phyloP scores from a whole-genome alignment of 2,888 invertebrate species.

The Nephrocerus scutellatus region DNA sequence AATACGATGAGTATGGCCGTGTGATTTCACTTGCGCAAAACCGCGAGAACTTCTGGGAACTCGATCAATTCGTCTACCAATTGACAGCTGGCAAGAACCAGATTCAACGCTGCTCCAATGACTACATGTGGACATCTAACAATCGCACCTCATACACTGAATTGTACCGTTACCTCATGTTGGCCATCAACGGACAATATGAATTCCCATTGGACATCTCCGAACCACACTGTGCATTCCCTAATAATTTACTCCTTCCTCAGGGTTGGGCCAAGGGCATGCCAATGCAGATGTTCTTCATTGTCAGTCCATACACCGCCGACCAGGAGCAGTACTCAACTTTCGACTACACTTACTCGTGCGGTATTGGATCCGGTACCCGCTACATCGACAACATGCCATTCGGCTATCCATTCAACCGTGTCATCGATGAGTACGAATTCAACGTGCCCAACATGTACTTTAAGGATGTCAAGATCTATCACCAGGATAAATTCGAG shows the following conservation, averaged over 20 bases:
- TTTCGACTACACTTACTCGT: constrained; percentile 47
- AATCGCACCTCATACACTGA: constrained; percentile 50
- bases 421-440: constrained; percentile 53
- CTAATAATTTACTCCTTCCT: constrained; percentile 56
- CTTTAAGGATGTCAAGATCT: constrained; percentile 59
- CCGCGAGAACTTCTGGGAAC: constrained; percentile 56
- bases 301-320: constrained; percentile 47
- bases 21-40: constrained; percentile 50
- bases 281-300: constrained; percentile 54
- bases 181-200: constrained; percentile 46
- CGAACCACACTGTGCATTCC: constrained; percentile 52
- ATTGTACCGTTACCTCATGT: constrained; percentile 43
- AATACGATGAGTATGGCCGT: constrained; percentile 53
- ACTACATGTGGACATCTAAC: constrained; percentile 44
- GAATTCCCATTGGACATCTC: constrained; percentile 42
- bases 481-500: constrained; percentile 53
- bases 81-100: constrained; percentile 49
- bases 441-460: constrained; percentile 63
- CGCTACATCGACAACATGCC: constrained; percentile 53
- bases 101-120: constrained; percentile 24
- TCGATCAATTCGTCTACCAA: constrained; percentile 56
- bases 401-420: constrained; percentile 67
- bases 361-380: constrained; percentile 51
- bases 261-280: constrained; percentile 55
- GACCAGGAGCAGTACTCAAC: constrained; percentile 37